Evolutionary conservation across 2,888 invertebrate species (phyloP).

Genomic region (Koerneria pararmatus): DNA sequence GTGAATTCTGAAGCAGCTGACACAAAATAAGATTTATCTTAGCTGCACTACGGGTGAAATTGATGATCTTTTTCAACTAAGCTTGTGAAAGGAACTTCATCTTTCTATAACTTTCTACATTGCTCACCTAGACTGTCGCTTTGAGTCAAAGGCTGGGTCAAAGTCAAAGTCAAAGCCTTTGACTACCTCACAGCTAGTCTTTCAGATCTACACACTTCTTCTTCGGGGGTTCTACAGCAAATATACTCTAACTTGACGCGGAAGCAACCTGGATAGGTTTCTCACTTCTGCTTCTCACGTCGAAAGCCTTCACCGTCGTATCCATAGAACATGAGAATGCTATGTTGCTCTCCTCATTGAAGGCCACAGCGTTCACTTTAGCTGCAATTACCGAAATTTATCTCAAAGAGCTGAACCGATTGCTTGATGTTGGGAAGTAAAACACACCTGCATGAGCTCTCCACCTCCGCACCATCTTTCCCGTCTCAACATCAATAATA

Average conservation of each 20-base stretch:
- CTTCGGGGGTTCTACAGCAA: not conserved
- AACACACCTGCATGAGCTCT: constrained; percentile 74
- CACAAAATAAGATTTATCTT: too few species aligned
- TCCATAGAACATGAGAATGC: constrained; percentile 89
- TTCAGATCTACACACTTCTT: not conserved
- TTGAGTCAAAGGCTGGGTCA: too few species aligned
- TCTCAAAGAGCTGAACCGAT: not conserved
- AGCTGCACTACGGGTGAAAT: too few species aligned
- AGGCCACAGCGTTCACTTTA: constrained; percentile 78
- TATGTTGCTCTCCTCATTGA: constrained; percentile 90
- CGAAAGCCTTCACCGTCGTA: constrained; percentile 88
- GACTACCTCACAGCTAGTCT: too few species aligned
- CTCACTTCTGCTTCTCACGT: constrained; percentile 69
- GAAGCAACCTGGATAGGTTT: constrained; percentile 72
- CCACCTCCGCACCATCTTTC: constrained; percentile 77
- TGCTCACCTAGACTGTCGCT: too few species aligned
- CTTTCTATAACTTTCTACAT: too few species aligned
- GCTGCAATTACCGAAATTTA: constrained; percentile 62
- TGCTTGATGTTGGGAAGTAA: not conserved
- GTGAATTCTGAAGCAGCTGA: too few species aligned
- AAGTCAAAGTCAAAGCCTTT: too few species aligned
- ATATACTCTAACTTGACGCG: not conserved
- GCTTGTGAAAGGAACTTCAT: too few species aligned
- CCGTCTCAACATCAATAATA: constrained; percentile 90
- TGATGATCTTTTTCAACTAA: too few species aligned